A percentile compares a stretch with the other conserved stretches of the same genome.
Conservation (phyloP, 2,797 vertebrate genomes). For the Parambassis ranga region DNA sequence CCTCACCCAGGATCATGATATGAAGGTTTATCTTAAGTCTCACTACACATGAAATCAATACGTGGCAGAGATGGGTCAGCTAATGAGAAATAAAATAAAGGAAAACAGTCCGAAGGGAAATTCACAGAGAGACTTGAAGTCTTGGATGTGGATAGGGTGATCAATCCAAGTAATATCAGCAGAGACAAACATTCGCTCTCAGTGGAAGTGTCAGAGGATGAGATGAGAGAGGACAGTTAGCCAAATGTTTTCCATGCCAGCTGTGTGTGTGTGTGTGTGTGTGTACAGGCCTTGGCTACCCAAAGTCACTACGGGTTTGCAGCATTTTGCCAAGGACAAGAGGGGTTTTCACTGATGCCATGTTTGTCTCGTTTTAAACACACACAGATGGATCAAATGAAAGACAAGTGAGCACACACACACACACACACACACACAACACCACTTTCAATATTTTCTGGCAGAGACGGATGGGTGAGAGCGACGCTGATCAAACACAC, state of each 20-base stretch:
- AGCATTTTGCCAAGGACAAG: slow-evolving; percentile 58
- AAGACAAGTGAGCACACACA: slow-evolving; percentile 52
- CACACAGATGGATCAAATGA: slow-evolving; percentile 55
- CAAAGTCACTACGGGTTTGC: slow-evolving; percentile 49
- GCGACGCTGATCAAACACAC: slow-evolving; percentile 41
- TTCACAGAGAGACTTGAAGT: neutral
- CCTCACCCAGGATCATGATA: neutral
- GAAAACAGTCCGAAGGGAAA: neutral
- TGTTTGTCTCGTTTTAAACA: slow-evolving; percentile 54
- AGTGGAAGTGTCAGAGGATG: slow-evolving; percentile 37
- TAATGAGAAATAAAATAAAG: neutral
- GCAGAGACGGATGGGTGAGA: slow-evolving; percentile 23
- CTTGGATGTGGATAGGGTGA: neutral
- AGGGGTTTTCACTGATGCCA: slow-evolving; percentile 49
- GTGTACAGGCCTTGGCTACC: slow-evolving; percentile 44
- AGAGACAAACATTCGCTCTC: slow-evolving; percentile 26
- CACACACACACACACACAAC: too few species aligned
- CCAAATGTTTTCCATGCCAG: slow-evolving; percentile 50
- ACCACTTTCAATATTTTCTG: slow-evolving; percentile 55
- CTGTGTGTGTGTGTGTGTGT: slow-evolving; percentile 22
- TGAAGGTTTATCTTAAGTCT: neutral
- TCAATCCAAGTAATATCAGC: slow-evolving; percentile 29
- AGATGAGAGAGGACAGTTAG: slow-evolving; percentile 42
- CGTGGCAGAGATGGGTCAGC: neutral
- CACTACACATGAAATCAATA: neutral